Evolutionary conservation across 2,888 invertebrate genomes (phyloP).

Genomic region (Rosalia funebris): DNA sequence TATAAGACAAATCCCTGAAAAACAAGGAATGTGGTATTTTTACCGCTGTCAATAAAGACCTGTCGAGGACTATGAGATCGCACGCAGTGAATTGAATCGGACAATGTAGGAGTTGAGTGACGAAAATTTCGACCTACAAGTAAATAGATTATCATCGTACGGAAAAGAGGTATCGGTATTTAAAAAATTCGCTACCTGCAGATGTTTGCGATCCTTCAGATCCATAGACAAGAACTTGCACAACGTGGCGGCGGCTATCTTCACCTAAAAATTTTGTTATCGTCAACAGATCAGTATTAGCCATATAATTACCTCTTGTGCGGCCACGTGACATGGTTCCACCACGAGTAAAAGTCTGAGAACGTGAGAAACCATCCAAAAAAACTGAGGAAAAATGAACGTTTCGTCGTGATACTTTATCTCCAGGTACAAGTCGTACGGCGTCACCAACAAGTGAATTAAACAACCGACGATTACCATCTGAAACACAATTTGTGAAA

Average conservation of each 20-base stretch:
- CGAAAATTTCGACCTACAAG: slow-evolving; percentile 14
- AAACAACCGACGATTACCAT: slow-evolving; percentile 25
- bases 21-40: not conserved
- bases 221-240: slow-evolving; percentile 7
- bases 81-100: slow-evolving; percentile 20
- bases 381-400: slow-evolving; percentile 22
- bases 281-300: not conserved
- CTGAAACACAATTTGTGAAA: slow-evolving; percentile 30
- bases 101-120: slow-evolving; percentile 17
- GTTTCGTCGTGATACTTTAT: slow-evolving; percentile 10
- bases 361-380: slow-evolving; percentile 26
- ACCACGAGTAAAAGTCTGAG: slow-evolving; percentile 25
- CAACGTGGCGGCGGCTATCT: not conserved
- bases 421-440: slow-evolving; percentile 30
- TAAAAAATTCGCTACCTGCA: not conserved
- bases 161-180: no score
- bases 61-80: slow-evolving; percentile 13
- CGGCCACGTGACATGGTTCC: slow-evolving; percentile 28
- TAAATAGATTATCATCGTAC: slow-evolving; percentile 5
- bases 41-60: slow-evolving; percentile 23
- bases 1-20: not conserved
- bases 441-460: slow-evolving; percentile 30
- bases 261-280: slow-evolving; percentile 22
- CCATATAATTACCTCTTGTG: slow-evolving; percentile 4
- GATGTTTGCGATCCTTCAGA: not conserved